phyloP scores from a whole-genome alignment of 2,888 invertebrate species.

The Plagodis pulveraria region DNA sequence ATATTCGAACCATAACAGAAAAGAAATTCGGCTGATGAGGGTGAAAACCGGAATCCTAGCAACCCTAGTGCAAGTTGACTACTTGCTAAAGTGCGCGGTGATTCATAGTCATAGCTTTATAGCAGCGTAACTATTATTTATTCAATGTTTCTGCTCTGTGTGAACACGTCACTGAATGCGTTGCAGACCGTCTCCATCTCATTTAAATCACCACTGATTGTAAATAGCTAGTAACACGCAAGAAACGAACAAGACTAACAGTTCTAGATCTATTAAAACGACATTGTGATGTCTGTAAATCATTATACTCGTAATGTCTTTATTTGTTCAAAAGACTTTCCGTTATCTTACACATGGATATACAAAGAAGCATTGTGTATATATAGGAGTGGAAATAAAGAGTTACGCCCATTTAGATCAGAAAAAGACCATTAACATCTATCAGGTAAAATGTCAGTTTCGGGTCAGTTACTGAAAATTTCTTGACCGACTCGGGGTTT shows the following conservation, averaged over 20 bases:
- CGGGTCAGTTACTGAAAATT: too few species aligned
- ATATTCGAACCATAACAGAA: background rate
- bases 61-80: slow-evolving; percentile 28
- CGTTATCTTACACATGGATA: too few species aligned
- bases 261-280: too few species aligned
- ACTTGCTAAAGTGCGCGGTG: slow-evolving; percentile 3
- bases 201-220: slow-evolving; percentile 7
- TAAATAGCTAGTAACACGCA: slow-evolving; percentile 2
- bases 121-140: slow-evolving; percentile 32
- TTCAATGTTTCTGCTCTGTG: slow-evolving; percentile 36
- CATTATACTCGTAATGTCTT: too few species aligned
- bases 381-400: too few species aligned
- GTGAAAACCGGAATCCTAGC: slow-evolving; percentile 23
- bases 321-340: too few species aligned
- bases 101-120: slow-evolving; percentile 55
- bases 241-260: background rate
- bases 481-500: too few species aligned
- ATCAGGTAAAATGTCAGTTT: too few species aligned
- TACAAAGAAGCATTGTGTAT: too few species aligned
- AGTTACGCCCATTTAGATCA: too few species aligned
- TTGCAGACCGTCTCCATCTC: slow-evolving; percentile 34
- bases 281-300: too few species aligned
- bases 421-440: too few species aligned
- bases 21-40: slow-evolving; percentile 13
- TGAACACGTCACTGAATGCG: slow-evolving; percentile 46